Evolutionary conservation across 2,113 vertebrate genomes (phyloP), one percentile per base, ranked within the genome.

Genomic region (Cnemophilus loriae): DNA sequence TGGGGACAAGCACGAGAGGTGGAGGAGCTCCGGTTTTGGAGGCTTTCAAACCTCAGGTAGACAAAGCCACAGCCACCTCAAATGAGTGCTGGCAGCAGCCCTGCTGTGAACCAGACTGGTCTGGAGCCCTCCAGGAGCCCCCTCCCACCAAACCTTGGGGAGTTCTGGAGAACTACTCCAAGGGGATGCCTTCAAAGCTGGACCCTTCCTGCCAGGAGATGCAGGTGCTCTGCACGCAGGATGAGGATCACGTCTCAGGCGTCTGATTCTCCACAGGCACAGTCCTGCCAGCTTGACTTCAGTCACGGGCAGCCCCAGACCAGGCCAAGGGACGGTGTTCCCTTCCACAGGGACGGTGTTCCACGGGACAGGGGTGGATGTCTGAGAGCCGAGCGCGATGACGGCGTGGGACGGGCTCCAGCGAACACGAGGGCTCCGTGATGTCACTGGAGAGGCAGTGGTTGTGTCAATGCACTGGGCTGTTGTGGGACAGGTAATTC

Each of bases 401-500:
- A 19, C 0, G 0, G 18, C 1, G 0, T 19, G 11, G 87, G 50
- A 24, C 1, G 0, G 3, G 16, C 26, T 67, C 73, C 84, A 74
- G 64, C 1, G 0, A 55, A 39, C 22, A 4, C 1, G 0, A 52
- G 33, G 16, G 32, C 49, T 80, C 71, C 1, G 46, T 28, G 5
- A 61, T 60, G 91, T 49, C 46, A 41, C 1, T 11, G 37, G 13
- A 42, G 87, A 70, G 77, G 37, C 24, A 2, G 84, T 10, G 41
- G 33, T 35, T 55, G 52, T 89, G 89, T 59, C 56, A 46, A 4
- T 6, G 9, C 74, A 35, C 28, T 2, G 26, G 8, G 4, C 81
- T 78, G 27, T 16, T 84, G 49, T 23, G 84, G 74, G 87, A 87
- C 90, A 91, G 96, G 96, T 96, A 95, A 95, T 93, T 95, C 84